Percentiles rank a stretch among this genome's conserved stretches.
These are phyloP conservation scores for Epizoanthus scotinus DNA, from an alignment of 92 coral and sea anemone species.

Conservation along the genomic window DNA sequence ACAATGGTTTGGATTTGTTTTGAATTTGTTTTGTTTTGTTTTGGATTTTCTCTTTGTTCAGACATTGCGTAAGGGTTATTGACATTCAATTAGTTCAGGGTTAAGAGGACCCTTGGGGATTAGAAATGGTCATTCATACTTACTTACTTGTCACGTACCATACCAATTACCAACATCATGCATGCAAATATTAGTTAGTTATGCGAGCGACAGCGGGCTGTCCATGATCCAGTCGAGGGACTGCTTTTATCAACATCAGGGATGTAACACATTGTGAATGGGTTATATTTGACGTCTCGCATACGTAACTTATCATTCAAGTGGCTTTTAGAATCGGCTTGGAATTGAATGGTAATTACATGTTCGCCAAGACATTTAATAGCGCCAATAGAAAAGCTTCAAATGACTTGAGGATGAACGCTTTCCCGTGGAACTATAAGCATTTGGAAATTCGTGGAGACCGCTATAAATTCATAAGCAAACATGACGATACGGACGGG, in stretches of 20 bases:
- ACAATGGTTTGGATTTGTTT: too few relatives aligned
- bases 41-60: too few relatives aligned
- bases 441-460: conserved; percentile 71
- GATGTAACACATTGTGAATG: too few relatives aligned
- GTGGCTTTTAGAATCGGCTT: too few relatives aligned
- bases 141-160: too few relatives aligned
- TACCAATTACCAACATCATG: neutral
- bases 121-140: neutral
- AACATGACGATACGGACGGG: conserved; percentile 45
- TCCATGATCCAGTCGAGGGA: neutral
- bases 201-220: neutral
- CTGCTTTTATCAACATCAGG: neutral
- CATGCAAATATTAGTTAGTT: neutral
- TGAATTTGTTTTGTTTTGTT: too few relatives aligned
- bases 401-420: neutral
- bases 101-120: conserved; percentile 20
- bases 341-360: neutral
- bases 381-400: neutral
- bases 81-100: conserved; percentile 5
- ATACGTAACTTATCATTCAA: neutral
- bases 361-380: neutral
- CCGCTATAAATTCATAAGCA: conserved; percentile 35
- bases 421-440: conserved; percentile 56
- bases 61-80: too few relatives aligned
- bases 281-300: too few relatives aligned